Evolutionary conservation across 2,888 invertebrate genomes (phyloP), one percentile per base, ranked within the genome.

Genomic region (Phymatocera aterrima): DNA sequence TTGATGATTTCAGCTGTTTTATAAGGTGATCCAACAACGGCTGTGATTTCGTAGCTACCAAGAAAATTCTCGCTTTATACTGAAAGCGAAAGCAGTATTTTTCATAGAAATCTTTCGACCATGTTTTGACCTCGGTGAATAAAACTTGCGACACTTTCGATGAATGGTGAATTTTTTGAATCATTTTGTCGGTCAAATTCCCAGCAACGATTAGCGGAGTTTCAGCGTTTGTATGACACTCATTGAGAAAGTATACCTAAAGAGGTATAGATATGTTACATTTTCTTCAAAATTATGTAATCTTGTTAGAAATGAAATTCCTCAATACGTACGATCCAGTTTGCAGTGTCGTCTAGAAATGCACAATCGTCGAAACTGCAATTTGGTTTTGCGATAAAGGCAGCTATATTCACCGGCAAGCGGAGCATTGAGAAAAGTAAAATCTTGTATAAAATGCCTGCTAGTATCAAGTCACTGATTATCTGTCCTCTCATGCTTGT

Each of bases 251-350:
- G 6, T 21, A 5, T 4, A 64, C 12, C 64, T 64, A 18, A 18
- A 28, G 57, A 57, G 28, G 15, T 28, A 40, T n/a, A n/a, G n/a
- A n/a, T n/a, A 54, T n/a, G 18, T 15, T 34, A 40, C 15, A n/a
- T 37, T 34, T 18, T 40, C n/a, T 64, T 28, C 28, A 37, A 18
- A 37, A 64, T 12, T 40, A 2, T n/a, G n/a, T n/a, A 5, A 37
- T 64, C 21, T 64, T 37, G 3, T 10, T n/a, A 18, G 1, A 10
- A 40, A 18, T 10, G 2, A 18, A n/a, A 21, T 37, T 37, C 3
- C 8, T 6, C 1, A 8, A 40, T 64, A 64, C 64, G n/a, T 37
- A 64, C 64, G 34, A 64, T 64, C 37, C 37, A 64, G 64, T 64
- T 64, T 18, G 37, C 28, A 57, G 57, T 57, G 15, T 57, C 28